Evolutionary conservation across 2,113 vertebrate species (phyloP).

Genomic region (Glareola pratincola): DNA sequence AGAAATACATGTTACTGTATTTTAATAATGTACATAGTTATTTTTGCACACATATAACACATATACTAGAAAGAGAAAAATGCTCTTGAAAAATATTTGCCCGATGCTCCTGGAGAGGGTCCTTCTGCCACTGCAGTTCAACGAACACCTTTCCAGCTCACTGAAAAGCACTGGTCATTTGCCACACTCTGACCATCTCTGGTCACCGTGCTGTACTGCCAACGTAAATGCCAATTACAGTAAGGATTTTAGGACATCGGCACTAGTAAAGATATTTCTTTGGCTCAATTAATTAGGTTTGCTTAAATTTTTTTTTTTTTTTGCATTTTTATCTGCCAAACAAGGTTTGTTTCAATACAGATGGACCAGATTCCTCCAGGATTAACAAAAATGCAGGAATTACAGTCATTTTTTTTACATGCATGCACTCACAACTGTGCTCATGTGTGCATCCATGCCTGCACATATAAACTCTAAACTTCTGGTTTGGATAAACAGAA

Average conservation of each 20-base stretch:
- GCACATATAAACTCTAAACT: neutral
- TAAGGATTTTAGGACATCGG: neutral
- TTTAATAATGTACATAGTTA: neutral
- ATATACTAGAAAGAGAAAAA: neutral
- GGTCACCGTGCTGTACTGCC: neutral
- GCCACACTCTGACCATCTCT: neutral
- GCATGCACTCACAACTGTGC: neutral
- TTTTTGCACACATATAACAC: neutral
- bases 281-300: neutral
- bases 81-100: neutral
- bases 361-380: neutral
- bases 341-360: neutral
- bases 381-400: neutral
- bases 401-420: neutral
- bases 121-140: neutral
- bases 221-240: neutral
- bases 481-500: neutral
- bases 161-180: neutral
- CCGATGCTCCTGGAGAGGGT: neutral
- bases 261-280: neutral
- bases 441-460: neutral
- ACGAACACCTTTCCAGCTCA: neutral
- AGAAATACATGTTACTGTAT: constrained; percentile 37
- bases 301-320: neutral
- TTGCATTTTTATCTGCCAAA: neutral